phyloP scores from a whole-genome alignment of 2,113 vertebrate genomes.

The Pardalotus punctatus region DNA sequence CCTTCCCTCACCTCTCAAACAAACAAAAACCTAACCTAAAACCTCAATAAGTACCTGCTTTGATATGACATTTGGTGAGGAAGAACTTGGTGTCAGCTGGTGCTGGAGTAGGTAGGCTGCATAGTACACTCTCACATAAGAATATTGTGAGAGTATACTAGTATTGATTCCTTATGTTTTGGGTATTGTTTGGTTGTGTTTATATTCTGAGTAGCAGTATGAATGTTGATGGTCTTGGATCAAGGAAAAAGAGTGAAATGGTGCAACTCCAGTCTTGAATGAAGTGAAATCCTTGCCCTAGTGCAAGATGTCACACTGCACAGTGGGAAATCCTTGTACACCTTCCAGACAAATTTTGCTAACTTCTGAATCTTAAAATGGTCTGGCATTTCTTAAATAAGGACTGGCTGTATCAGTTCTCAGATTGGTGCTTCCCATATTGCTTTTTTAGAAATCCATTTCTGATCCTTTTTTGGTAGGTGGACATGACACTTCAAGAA shows the following conservation, averaged over 20 bases:
- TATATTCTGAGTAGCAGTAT: background rate
- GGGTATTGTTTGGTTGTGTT: background rate
- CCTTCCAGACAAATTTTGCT: background rate
- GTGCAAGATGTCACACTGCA: fast-evolving
- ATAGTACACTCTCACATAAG: no score
- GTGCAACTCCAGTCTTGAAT: background rate
- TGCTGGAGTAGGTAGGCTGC: background rate
- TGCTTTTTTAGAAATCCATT: background rate
- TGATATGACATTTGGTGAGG: background rate
- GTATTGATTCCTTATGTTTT: background rate
- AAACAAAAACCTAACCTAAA: background rate
- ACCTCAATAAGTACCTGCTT: background rate
- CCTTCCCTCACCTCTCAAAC: background rate
- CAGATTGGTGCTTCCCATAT: background rate
- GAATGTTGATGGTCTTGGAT: background rate
- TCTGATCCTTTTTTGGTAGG: background rate
- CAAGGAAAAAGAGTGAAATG: background rate
- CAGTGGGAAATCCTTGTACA: background rate
- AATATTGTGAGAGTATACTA: background rate
- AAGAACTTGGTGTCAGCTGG: background rate
- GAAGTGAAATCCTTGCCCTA: background rate
- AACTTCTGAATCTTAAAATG: background rate
- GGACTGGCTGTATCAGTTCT: background rate
- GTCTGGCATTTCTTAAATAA: background rate
- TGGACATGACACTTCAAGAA: fast-evolving